phyloP scores from a whole-genome alignment of 2,113 vertebrate species.

The Amazona guildingii region DNA sequence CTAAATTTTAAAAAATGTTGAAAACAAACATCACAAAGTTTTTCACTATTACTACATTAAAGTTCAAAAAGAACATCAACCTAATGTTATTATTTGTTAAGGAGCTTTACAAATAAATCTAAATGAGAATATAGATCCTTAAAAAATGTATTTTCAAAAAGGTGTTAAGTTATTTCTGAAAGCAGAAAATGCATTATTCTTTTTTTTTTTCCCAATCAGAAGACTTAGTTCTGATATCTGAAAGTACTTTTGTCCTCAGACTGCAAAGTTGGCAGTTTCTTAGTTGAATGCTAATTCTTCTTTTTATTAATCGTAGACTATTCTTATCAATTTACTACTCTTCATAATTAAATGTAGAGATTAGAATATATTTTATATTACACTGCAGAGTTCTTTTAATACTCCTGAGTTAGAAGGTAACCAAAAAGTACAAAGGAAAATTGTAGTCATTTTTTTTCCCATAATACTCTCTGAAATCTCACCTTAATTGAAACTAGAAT shows the following conservation, averaged over 20 bases:
- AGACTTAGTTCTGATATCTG: background rate
- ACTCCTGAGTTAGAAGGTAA: background rate
- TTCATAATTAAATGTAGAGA: background rate
- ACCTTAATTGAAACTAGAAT: background rate
- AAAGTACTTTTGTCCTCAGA: background rate
- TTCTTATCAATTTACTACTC: background rate
- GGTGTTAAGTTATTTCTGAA: background rate
- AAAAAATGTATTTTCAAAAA: background rate
- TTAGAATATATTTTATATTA: background rate
- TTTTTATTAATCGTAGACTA: background rate
- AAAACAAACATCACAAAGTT: background rate
- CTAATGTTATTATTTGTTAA: background rate
- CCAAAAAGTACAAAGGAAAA: background rate
- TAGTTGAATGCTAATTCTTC: background rate
- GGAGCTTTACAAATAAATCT: background rate
- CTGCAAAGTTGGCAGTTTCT: background rate
- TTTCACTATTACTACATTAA: background rate
- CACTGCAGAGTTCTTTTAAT: background rate
- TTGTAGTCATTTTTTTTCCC: accelerated
- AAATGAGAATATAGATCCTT: background rate
- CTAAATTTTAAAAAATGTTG: background rate
- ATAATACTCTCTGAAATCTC: background rate
- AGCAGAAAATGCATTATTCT: background rate
- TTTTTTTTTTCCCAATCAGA: background rate
- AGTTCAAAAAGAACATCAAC: background rate